These are phyloP conservation scores for Sebastiscus albofasciatus DNA, from an alignment of 2,797 vertebrate genomes.

Conservation along the genomic window DNA sequence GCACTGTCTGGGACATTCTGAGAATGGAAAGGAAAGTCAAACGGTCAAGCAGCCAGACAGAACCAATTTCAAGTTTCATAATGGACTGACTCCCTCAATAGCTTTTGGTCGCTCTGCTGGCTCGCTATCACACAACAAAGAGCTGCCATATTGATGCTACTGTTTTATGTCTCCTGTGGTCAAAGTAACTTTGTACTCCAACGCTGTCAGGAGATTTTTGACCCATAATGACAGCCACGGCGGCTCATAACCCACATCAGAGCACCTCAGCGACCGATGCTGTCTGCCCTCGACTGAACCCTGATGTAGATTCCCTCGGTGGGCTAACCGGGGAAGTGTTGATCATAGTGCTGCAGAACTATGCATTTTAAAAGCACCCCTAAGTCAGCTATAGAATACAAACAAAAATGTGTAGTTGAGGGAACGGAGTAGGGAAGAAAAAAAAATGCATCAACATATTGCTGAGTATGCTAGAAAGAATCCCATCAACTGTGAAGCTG, in stretches of 20 bases:
- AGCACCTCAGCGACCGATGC: conserved; percentile 46
- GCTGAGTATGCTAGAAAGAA: conserved; percentile 59
- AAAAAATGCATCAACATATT: conserved; percentile 60
- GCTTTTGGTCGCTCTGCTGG: conserved; percentile 42
- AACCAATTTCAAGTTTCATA: conserved; percentile 66
- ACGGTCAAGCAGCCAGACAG: conserved; percentile 60
- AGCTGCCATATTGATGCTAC: conserved; percentile 39
- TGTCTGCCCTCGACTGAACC: conserved; percentile 48
- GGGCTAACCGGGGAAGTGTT: conserved; percentile 38
- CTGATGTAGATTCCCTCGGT: conserved; percentile 39
- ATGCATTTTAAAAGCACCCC: conserved; percentile 60
- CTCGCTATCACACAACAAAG: conserved; percentile 51
- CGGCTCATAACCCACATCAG: conserved; percentile 49
- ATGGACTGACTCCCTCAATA: conserved; percentile 49
- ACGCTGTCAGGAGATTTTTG: conserved; percentile 40
- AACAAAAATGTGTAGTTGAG: conserved; percentile 50
- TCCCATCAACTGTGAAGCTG: conserved; percentile 63
- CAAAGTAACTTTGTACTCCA: conserved; percentile 40
- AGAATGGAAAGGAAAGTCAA: conserved; percentile 57
- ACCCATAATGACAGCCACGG: conserved; percentile 48
- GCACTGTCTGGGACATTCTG: conserved; percentile 34
- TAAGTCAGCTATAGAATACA: conserved; percentile 57
- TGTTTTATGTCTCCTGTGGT: conserved; percentile 57
- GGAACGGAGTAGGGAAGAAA: neutral
- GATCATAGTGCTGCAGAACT: conserved; percentile 40